phyloP scores from a whole-genome alignment of 2,797 vertebrate genomes.

The Sebastes goodei region DNA sequence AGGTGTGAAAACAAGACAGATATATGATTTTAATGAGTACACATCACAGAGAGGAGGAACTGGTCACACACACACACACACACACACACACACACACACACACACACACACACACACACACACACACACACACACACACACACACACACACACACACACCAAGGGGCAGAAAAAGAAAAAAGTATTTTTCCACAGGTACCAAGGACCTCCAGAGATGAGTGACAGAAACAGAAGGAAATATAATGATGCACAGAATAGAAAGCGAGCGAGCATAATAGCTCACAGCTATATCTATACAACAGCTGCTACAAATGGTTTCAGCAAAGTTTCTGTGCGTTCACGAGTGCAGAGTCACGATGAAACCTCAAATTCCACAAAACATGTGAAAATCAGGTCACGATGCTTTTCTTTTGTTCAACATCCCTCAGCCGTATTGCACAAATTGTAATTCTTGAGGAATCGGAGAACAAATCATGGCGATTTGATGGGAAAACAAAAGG shows the following conservation, averaged over 20 bases:
- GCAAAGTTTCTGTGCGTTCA: neutral
- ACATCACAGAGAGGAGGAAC: conserved; percentile 25
- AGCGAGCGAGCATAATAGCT: neutral
- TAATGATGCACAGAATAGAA: conserved; percentile 6
- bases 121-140: neutral
- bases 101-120: conserved; percentile 1
- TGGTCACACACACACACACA: neutral
- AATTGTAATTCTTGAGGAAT: neutral
- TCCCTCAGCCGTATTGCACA: neutral
- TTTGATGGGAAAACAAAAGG: neutral
- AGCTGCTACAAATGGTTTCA: neutral
- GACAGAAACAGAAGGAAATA: neutral
- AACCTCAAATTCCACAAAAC: neutral
- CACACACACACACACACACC: neutral
- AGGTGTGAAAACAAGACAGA: conserved; percentile 40
- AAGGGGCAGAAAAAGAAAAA: neutral
- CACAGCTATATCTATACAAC: neutral
- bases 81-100: neutral
- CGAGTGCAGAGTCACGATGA: neutral
- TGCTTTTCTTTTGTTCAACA: neutral
- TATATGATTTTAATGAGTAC: conserved; percentile 53
- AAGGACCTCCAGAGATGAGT: neutral
- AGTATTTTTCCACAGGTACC: neutral
- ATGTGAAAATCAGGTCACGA: neutral
- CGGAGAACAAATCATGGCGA: neutral